phyloP scores from a whole-genome alignment of 2,888 invertebrate species.

The Melitaea athalia region DNA sequence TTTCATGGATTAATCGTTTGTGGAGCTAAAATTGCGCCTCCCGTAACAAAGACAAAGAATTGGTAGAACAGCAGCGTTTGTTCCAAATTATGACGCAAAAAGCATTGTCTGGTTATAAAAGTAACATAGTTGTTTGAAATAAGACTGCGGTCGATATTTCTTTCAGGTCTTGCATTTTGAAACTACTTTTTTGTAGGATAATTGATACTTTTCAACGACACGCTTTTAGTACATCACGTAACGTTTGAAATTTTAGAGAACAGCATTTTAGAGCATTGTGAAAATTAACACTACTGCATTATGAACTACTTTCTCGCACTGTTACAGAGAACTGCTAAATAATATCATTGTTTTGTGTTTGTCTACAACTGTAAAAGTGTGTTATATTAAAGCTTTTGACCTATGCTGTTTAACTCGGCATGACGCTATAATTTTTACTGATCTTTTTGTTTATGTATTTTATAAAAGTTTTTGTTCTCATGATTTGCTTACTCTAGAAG shows the following conservation, averaged over 20 bases:
- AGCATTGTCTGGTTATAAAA: conserved; percentile 21
- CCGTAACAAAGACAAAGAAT: conserved; percentile 30
- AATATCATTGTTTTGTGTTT: conserved; percentile 27
- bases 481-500: not conserved
- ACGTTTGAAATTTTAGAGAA: not conserved
- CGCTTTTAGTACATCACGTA: not conserved
- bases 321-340: conserved; percentile 26
- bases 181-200: not conserved
- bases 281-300: conserved; percentile 36
- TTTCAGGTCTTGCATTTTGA: not conserved
- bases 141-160: not conserved
- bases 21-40: conserved; percentile 34
- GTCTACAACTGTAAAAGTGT: conserved; percentile 23
- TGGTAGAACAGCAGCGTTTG: conserved; percentile 21
- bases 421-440: conserved; percentile 9
- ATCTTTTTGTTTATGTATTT: not conserved
- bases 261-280: conserved; percentile 4
- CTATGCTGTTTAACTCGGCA: conserved; percentile 13
- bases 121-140: not conserved
- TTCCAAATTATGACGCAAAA: conserved; percentile 13
- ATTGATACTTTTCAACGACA: not conserved
- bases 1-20: conserved; percentile 35
- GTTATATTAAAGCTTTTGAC: conserved; percentile 14
- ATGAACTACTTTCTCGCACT: conserved; percentile 34
- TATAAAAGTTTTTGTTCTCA: not conserved